These are phyloP conservation scores for Aphelocoma coerulescens DNA, from an alignment of 2,113 vertebrate genomes.

Conservation along the genomic window DNA sequence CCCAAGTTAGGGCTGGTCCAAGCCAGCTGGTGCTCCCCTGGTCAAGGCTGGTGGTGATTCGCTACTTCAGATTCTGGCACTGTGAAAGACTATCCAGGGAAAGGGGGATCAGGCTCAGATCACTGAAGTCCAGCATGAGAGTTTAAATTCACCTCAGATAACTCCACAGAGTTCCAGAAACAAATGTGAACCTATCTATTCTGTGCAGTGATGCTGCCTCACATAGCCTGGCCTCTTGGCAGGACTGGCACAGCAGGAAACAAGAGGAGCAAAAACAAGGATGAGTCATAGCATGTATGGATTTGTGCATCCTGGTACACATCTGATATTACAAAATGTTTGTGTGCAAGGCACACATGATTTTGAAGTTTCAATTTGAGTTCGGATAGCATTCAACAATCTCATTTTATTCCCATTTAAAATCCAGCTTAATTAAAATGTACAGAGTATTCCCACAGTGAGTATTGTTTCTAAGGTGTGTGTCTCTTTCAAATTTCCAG, in stretches of 20 bases:
- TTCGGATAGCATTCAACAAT: slow-evolving; percentile 58
- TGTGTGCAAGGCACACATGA: not conserved
- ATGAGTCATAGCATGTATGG: not conserved
- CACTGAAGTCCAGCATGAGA: accelerated
- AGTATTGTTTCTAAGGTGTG: slow-evolving; percentile 69
- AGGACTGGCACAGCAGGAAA: not conserved
- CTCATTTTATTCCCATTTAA: slow-evolving; percentile 53
- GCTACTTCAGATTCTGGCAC: not conserved
- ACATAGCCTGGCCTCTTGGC: not conserved
- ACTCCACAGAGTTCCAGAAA: not conserved
- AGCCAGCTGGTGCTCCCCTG: not conserved
- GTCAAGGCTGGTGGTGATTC: accelerated
- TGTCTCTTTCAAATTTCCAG: slow-evolving; percentile 66
- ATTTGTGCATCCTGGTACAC: not conserved
- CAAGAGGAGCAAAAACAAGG: not conserved
- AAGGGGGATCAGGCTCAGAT: not conserved
- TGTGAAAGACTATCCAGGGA: not conserved
- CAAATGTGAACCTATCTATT: not conserved
- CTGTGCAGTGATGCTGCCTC: not conserved
- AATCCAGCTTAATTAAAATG: slow-evolving; percentile 69
- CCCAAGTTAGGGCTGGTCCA: not conserved
- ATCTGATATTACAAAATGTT: not conserved
- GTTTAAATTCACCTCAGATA: not conserved
- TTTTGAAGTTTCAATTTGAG: slow-evolving; percentile 49
- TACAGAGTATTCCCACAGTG: slow-evolving; percentile 57